Evolutionary conservation across 2,888 invertebrate genomes (phyloP).

Genomic region (Cantharis lateralis): DNA sequence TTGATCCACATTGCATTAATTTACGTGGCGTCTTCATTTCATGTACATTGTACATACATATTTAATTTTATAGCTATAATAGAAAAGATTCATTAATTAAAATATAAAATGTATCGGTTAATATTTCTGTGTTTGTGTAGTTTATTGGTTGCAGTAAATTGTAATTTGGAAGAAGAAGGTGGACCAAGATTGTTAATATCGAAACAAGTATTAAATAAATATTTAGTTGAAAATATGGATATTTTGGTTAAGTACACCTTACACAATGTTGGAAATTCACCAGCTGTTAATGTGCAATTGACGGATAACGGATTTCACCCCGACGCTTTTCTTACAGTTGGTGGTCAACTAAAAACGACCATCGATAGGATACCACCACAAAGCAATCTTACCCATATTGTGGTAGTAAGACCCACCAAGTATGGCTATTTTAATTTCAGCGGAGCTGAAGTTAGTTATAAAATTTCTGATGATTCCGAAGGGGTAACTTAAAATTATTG

Average conservation of each 20-base stretch:
- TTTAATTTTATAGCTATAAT: background rate
- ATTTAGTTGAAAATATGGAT: conserved; percentile 95
- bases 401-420: conserved; percentile 86
- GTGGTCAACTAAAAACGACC: conserved; percentile 80
- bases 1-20: background rate
- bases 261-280: conserved; percentile 90
- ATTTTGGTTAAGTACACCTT: conserved; percentile 93
- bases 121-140: conserved; percentile 38
- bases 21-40: background rate
- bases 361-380: conserved; percentile 92
- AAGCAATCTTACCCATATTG: conserved; percentile 91
- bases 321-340: conserved; percentile 87
- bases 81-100: background rate
- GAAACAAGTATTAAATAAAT: conserved; percentile 94
- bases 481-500: conserved; percentile 59
- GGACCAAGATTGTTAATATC: conserved; percentile 85
- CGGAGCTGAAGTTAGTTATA: conserved; percentile 90
- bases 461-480: conserved; percentile 79
- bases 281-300: conserved; percentile 87
- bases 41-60: background rate
- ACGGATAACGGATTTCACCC: conserved; percentile 92
- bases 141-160: conserved; percentile 57
- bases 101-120: conserved; percentile 25
- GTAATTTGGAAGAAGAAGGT: conserved; percentile 70
- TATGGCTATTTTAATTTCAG: conserved; percentile 97